phyloP scores from a whole-genome alignment of 2,888 invertebrate genomes.

The Chydorus sphaericus region DNA sequence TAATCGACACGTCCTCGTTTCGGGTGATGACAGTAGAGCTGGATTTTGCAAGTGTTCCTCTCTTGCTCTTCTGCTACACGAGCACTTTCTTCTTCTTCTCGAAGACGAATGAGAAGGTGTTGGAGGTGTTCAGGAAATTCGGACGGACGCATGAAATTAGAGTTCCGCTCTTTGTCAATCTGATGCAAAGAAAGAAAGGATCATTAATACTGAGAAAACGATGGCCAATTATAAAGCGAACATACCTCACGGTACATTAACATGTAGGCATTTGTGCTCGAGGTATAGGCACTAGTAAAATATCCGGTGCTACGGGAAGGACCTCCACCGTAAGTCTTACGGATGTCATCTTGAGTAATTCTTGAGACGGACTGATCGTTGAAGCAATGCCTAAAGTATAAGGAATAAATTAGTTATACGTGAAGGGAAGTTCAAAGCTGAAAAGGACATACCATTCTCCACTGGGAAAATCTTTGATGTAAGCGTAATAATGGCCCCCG shows the following conservation, averaged over 20 bases:
- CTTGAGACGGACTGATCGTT: slow-evolving; percentile 68
- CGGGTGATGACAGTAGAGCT: slow-evolving; percentile 48
- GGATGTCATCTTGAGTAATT: slow-evolving; percentile 66
- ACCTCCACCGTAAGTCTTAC: slow-evolving; percentile 65
- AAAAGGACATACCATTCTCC: slow-evolving; percentile 45
- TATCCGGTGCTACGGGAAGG: slow-evolving; percentile 39
- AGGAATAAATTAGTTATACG: neutral
- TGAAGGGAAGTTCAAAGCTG: slow-evolving; percentile 25
- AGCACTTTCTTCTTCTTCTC: slow-evolving; percentile 48
- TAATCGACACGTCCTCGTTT: slow-evolving; percentile 11
- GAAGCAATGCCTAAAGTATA: slow-evolving; percentile 39
- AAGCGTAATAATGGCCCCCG: slow-evolving; percentile 83
- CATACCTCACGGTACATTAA: slow-evolving; percentile 59
- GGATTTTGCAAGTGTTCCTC: slow-evolving; percentile 44
- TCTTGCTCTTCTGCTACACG: slow-evolving; percentile 42
- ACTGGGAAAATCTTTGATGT: slow-evolving; percentile 62
- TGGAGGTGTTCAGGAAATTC: slow-evolving; percentile 61
- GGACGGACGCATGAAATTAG: slow-evolving; percentile 44
- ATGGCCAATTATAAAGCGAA: slow-evolving; percentile 25
- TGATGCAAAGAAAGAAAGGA: neutral
- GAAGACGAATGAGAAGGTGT: slow-evolving; percentile 42
- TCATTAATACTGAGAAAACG: slow-evolving; percentile 20
- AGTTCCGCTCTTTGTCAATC: slow-evolving; percentile 46
- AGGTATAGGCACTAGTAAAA: slow-evolving; percentile 57
- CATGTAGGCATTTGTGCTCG: slow-evolving; percentile 81